A percentile compares a stretch with the other conserved stretches of the same genome.
These are phyloP conservation scores for Zelostemma sp. DNA, from an alignment of 1,140 invertebrate species.

Conservation along the genomic window DNA sequence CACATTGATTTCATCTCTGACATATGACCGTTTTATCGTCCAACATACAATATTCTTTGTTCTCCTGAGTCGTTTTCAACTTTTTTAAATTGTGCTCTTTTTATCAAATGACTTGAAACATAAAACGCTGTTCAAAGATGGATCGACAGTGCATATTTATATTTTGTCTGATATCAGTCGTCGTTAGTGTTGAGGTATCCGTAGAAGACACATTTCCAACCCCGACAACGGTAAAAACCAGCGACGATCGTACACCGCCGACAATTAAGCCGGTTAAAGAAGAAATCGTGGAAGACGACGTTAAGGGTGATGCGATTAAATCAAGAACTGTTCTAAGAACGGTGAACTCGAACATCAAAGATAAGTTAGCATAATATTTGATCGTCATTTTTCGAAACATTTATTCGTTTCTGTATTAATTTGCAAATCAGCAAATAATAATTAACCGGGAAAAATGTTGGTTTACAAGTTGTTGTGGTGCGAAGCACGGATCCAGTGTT, in stretches of 20 bases:
- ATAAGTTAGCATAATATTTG: slow-evolving; percentile 22
- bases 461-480: slow-evolving; percentile 35
- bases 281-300: slow-evolving; percentile 20
- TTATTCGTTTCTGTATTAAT: not conserved
- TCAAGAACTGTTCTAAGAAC: slow-evolving; percentile 22
- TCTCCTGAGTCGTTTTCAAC: not conserved
- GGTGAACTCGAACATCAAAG: slow-evolving; percentile 32
- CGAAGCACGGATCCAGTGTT: slow-evolving; percentile 24
- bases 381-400: not conserved
- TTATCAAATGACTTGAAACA: slow-evolving; percentile 13
- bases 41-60: slow-evolving; percentile 14
- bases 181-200: slow-evolving; percentile 11
- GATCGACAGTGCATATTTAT: slow-evolving; percentile 9
- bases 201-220: slow-evolving; percentile 38
- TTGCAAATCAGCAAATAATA: not conserved
- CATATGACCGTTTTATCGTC: not conserved
- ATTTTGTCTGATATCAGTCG: slow-evolving; percentile 13
- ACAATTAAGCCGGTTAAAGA: slow-evolving; percentile 25
- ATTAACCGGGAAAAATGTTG: too few relatives aligned
- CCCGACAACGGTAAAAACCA: slow-evolving; percentile 28
- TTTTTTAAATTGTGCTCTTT: not conserved
- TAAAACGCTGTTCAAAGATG: slow-evolving; percentile 8
- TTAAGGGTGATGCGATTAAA: slow-evolving; percentile 17
- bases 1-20: slow-evolving; percentile 47
- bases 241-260: slow-evolving; percentile 16